phyloP scores from a whole-genome alignment of 2,113 vertebrate genomes.

The Hippocampus comes region DNA sequence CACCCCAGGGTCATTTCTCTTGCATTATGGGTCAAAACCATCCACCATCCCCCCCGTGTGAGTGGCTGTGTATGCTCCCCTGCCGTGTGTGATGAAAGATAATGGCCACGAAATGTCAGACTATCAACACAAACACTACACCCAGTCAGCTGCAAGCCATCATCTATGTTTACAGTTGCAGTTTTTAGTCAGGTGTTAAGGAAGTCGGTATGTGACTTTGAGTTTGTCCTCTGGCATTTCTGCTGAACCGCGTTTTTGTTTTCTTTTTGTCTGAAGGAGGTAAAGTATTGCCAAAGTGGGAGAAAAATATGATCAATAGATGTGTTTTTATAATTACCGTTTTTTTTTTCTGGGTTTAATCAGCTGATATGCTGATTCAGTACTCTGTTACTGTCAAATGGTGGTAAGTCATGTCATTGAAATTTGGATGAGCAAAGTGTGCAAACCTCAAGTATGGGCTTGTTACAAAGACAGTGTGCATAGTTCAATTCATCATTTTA shows the following conservation, averaged over 20 bases:
- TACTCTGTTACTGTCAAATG: not conserved
- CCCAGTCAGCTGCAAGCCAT: slow-evolving; percentile 15
- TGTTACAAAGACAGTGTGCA: not conserved
- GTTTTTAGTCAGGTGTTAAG: slow-evolving; percentile 11
- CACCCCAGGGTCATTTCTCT: slow-evolving; percentile 20
- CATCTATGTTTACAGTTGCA: slow-evolving; percentile 13
- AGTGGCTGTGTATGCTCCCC: slow-evolving; percentile 27
- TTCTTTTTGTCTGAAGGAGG: not conserved
- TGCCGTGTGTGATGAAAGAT: slow-evolving; percentile 62
- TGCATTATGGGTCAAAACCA: slow-evolving; percentile 35
- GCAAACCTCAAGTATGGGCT: not conserved
- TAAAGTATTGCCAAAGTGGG: not conserved
- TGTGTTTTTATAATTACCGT: not conserved
- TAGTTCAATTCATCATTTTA: not conserved
- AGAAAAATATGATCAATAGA: not conserved
- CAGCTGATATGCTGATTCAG: not conserved
- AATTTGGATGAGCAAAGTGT: not conserved
- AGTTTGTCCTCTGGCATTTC: slow-evolving; percentile 22
- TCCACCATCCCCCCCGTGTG: slow-evolving; percentile 4
- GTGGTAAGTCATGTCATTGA: not conserved
- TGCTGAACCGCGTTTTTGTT: slow-evolving; percentile 1
- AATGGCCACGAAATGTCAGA: slow-evolving; percentile 63
- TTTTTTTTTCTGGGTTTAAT: not conserved
- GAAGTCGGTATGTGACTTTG: slow-evolving; percentile 26
- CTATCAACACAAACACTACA: slow-evolving; percentile 47